phyloP scores from a whole-genome alignment of 2,888 invertebrate species.

The Branchellion lobata region DNA sequence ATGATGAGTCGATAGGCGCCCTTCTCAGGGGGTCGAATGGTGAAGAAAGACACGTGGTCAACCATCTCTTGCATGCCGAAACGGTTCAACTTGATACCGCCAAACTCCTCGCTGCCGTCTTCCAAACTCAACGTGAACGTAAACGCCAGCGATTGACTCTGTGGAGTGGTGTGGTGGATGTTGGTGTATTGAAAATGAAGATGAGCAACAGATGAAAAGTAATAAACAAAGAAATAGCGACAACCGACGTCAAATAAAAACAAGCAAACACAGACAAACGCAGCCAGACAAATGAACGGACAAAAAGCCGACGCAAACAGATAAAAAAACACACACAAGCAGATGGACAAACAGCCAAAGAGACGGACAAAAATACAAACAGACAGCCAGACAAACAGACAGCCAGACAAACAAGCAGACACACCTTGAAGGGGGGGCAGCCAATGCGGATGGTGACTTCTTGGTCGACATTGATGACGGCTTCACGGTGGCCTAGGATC shows the following conservation, averaged over 20 bases:
- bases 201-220: background rate
- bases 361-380: too few species aligned
- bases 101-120: conserved; percentile 57
- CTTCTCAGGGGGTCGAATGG: conserved; percentile 59
- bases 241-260: too few species aligned
- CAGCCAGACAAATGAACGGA: too few species aligned
- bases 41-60: conserved; percentile 60
- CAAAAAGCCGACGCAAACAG: too few species aligned
- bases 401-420: too few species aligned
- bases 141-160: conserved; percentile 58
- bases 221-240: background rate
- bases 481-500: conserved; percentile 61
- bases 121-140: conserved; percentile 61
- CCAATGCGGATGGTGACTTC: conserved; percentile 59
- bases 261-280: too few species aligned
- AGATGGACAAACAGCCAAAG: too few species aligned
- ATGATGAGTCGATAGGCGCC: conserved; percentile 61
- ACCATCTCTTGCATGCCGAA: conserved; percentile 61
- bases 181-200: background rate
- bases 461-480: conserved; percentile 59
- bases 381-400: too few species aligned
- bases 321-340: too few species aligned
- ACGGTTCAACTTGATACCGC: conserved; percentile 57
- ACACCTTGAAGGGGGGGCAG: conserved; percentile 57
- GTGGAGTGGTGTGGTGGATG: background rate